Percentiles rank a stretch among this genome's conserved stretches.
phyloP scores from a whole-genome alignment of 2,888 invertebrate species.

The Lysandra bellargus region DNA sequence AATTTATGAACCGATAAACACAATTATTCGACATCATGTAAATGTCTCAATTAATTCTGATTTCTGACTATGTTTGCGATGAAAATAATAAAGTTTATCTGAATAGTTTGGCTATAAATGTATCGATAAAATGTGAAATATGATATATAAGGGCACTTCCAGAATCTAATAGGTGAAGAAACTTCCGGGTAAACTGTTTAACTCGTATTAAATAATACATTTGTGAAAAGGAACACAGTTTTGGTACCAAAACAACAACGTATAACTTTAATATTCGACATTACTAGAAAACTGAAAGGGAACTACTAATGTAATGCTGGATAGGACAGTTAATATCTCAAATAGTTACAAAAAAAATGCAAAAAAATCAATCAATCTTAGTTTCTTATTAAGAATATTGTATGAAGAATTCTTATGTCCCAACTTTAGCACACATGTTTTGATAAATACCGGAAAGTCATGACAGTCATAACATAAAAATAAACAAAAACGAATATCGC shows the following conservation, averaged over 20 bases:
- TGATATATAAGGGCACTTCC: too few species aligned
- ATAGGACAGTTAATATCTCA: not conserved
- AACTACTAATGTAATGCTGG: not conserved
- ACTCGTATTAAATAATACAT: too few species aligned
- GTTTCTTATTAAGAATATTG: not conserved
- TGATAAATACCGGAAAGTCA: not conserved
- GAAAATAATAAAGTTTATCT: not conserved
- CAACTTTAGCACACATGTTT: not conserved
- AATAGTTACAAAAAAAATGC: not conserved
- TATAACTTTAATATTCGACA: too few species aligned
- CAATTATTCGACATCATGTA: constrained; percentile 7
- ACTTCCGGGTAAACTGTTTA: not conserved
- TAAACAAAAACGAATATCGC: not conserved
- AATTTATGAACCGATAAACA: constrained; percentile 7
- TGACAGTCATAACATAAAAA: not conserved
- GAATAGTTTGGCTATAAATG: not conserved
- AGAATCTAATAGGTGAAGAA: not conserved
- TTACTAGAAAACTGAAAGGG: not conserved
- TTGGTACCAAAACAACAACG: too few species aligned
- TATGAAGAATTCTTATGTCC: not conserved
- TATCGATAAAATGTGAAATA: not conserved
- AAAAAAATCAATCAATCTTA: too few species aligned
- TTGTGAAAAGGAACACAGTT: too few species aligned
- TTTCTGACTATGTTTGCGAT: not conserved
- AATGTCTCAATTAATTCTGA: not conserved